Conservation (phyloP, 35 echinoderm and acorn worm species). For the Strongylocentrotus purpuratus region DNA sequence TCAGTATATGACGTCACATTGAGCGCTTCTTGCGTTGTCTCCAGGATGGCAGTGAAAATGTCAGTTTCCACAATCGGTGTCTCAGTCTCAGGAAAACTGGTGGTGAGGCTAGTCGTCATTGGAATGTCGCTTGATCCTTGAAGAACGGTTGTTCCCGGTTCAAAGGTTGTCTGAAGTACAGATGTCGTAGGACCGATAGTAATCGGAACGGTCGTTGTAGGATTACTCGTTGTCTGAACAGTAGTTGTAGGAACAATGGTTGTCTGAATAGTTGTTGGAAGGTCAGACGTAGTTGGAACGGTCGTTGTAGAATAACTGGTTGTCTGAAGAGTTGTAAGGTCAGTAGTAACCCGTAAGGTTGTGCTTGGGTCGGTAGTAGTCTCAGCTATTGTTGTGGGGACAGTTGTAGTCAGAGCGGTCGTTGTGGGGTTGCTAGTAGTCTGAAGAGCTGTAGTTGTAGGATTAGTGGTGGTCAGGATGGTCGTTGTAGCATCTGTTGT, state of each 20-base stretch:
- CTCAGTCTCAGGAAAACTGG: background rate
- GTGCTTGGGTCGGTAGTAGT: background rate
- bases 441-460: background rate
- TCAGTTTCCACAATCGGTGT: background rate
- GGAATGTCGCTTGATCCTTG: no score
- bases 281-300: background rate
- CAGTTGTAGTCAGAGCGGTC: background rate
- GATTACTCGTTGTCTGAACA: background rate
- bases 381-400: background rate
- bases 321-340: conserved; percentile 1
- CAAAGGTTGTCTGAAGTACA: background rate
- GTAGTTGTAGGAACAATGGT: background rate
- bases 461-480: background rate
- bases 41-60: background rate
- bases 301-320: background rate
- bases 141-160: background rate
- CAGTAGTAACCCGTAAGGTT: background rate
- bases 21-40: background rate
- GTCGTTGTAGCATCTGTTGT: background rate
- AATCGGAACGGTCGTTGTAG: background rate
- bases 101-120: background rate
- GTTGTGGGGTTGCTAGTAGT: background rate
- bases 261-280: background rate
- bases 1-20: background rate
- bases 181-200: background rate